These are phyloP conservation scores for Papilio gigon DNA, from an alignment of 2,888 invertebrate genomes.

Conservation along the genomic window DNA sequence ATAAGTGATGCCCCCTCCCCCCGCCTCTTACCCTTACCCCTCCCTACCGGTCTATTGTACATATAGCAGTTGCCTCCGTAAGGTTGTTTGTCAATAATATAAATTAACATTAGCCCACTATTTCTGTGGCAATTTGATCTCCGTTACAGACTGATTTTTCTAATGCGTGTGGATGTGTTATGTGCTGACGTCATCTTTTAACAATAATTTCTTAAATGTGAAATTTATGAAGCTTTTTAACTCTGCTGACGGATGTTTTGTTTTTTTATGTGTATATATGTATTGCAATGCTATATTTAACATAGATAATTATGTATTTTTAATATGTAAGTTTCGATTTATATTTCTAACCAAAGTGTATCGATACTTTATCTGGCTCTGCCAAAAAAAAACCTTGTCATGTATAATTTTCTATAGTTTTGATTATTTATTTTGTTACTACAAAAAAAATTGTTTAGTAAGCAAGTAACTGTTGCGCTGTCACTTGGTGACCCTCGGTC, in stretches of 20 bases:
- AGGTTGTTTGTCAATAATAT: conserved; percentile 20
- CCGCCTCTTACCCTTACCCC: not conserved
- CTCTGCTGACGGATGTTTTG: not conserved
- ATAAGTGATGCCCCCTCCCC: not conserved
- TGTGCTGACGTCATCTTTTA: conserved; percentile 2
- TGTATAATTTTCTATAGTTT: too few relatives aligned
- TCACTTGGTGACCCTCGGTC: not conserved
- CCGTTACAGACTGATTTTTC: conserved; percentile 37
- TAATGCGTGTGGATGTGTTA: not conserved
- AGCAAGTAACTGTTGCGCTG: not conserved
- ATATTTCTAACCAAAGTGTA: too few relatives aligned
- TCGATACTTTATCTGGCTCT: too few relatives aligned
- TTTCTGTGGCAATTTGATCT: conserved; percentile 29
- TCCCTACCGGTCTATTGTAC: not conserved
- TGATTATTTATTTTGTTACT: too few relatives aligned
- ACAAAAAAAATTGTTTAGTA: too few relatives aligned
- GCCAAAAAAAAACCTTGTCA: too few relatives aligned
- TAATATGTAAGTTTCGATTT: too few relatives aligned
- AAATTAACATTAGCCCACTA: not conserved
- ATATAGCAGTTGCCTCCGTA: conserved; percentile 31
- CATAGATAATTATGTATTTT: too few relatives aligned
- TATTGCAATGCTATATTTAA: too few relatives aligned
- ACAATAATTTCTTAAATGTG: not conserved
- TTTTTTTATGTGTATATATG: not conserved
- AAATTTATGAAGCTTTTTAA: conserved; percentile 22